Evolutionary conservation across 2,113 vertebrate species (phyloP).

Genomic region (Pyrgilauda ruficollis): DNA sequence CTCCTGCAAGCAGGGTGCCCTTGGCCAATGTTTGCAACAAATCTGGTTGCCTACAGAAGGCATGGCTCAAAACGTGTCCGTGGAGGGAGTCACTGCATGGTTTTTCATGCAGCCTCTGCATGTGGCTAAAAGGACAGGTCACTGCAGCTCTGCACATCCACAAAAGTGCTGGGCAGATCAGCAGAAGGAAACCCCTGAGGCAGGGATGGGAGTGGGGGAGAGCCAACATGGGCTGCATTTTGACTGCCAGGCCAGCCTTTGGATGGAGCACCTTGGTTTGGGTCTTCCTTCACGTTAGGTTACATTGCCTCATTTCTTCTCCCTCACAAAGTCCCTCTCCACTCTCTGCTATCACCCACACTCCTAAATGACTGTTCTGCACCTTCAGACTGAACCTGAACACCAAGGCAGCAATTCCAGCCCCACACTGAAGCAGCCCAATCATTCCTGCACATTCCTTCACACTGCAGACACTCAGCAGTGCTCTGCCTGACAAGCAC

Average conservation of each 20-base stretch:
- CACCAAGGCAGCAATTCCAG: neutral
- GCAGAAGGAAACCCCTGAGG: neutral
- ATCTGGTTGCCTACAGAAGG: neutral
- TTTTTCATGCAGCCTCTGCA: neutral
- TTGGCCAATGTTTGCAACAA: neutral
- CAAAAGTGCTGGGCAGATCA: rapidly evolving
- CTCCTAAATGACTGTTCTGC: neutral
- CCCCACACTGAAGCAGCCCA: neutral
- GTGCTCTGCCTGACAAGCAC: rapidly evolving
- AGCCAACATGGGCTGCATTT: neutral
- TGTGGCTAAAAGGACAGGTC: neutral
- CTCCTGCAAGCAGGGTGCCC: constrained; percentile 5
- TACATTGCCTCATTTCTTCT: neutral
- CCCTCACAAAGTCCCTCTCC: neutral
- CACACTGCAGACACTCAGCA: neutral
- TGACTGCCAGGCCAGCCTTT: neutral
- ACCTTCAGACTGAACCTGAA: neutral
- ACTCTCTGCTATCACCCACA: neutral
- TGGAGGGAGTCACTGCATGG: neutral
- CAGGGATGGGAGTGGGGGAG: neutral
- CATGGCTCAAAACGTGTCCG: neutral
- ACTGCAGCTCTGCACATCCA: neutral
- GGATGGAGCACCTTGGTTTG: neutral
- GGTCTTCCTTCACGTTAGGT: neutral
- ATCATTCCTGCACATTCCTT: neutral